Conservation (phyloP, 1,140 invertebrate genomes). For the Trypoxylus dichotomus region DNA sequence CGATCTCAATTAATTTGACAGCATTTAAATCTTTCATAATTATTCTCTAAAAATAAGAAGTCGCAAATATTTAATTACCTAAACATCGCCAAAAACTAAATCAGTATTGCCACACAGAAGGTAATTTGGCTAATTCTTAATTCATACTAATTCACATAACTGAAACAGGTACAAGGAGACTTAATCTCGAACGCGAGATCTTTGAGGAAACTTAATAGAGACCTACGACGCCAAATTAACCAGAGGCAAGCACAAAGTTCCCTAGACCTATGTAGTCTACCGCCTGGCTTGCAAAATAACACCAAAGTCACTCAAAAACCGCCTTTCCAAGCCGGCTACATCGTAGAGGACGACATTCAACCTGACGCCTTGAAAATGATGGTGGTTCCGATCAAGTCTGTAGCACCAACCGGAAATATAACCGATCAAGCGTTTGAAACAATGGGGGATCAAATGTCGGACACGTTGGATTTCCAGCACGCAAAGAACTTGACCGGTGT, state of each 20-base stretch:
- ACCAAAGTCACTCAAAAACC: slow-evolving; percentile 14
- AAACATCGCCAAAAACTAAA: no score
- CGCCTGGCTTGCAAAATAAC: not conserved
- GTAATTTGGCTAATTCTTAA: no score
- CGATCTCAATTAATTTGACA: no score
- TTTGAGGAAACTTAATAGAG: not conserved
- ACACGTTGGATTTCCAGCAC: slow-evolving; percentile 49
- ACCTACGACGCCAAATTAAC: not conserved
- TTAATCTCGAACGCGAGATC: not conserved
- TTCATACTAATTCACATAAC: no score
- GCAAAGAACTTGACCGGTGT: slow-evolving; percentile 49
- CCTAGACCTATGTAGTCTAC: not conserved
- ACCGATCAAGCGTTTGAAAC: slow-evolving; percentile 54
- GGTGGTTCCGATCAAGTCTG: slow-evolving; percentile 50
- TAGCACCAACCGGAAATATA: slow-evolving; percentile 49
- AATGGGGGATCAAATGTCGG: slow-evolving; percentile 50
- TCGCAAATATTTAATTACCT: no score
- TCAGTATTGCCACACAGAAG: no score
- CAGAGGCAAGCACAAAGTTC: not conserved
- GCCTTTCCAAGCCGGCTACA: slow-evolving; percentile 46
- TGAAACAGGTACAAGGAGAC: not conserved
- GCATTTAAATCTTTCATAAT: no score
- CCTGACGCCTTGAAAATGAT: slow-evolving; percentile 48
- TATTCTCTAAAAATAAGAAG: no score
- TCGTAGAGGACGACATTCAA: slow-evolving; percentile 51